phyloP scores from a whole-genome alignment of 2,797 vertebrate species.

The Heteromormyrus szaboi region DNA sequence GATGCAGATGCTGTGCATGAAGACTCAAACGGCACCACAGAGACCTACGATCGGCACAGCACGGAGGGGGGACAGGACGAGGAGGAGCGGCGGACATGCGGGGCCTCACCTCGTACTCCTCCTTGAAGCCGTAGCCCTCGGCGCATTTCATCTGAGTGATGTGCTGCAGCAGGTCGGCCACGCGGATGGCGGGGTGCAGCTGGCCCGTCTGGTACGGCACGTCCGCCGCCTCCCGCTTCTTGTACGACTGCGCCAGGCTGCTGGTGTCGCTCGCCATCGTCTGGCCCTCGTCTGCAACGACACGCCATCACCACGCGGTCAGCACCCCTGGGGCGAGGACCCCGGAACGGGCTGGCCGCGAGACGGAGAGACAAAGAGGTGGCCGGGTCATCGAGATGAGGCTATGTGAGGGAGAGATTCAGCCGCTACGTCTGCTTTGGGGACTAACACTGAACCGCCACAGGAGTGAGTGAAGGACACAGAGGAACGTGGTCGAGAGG shows the following conservation, averaged over 20 bases:
- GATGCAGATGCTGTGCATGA: slow-evolving; percentile 23
- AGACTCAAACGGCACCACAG: background rate
- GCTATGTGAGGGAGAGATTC: background rate
- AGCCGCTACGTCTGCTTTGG: background rate
- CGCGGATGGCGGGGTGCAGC: slow-evolving; percentile 90
- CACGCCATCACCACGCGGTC: background rate
- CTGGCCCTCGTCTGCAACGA: slow-evolving; percentile 78
- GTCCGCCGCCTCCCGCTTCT: slow-evolving; percentile 79
- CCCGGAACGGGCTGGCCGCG: background rate
- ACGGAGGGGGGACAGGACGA: background rate
- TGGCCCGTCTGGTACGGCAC: slow-evolving; percentile 88
- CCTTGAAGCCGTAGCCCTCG: slow-evolving; percentile 95
- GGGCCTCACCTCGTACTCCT: slow-evolving; percentile 86
- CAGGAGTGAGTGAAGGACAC: background rate
- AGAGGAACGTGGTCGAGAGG: background rate
- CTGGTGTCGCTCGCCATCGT: slow-evolving; percentile 88
- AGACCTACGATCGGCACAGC: background rate
- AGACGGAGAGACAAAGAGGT: background rate
- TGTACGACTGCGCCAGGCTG: slow-evolving; percentile 81
- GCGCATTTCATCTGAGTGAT: slow-evolving; percentile 98
- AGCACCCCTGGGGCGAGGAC: slow-evolving; percentile 4
- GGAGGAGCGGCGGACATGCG: background rate
- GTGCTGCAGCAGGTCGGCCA: slow-evolving; percentile 91
- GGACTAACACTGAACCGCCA: background rate
- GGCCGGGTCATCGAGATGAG: background rate